Evolutionary conservation across 92 coral and sea anemone genomes (phyloP).

Genomic region (Porites cylindrica): DNA sequence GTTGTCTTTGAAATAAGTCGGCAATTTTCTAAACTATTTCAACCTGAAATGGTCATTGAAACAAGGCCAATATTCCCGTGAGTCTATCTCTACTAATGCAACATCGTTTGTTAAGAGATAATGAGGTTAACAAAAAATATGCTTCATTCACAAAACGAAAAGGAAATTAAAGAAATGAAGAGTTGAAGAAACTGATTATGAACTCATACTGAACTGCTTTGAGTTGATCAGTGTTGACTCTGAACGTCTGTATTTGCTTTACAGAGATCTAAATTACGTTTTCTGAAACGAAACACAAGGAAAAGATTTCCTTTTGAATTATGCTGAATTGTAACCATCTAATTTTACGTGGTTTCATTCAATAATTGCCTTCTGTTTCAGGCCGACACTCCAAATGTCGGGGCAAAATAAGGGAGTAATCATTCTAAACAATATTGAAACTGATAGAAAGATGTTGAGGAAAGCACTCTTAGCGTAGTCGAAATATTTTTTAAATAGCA

Average conservation of each 20-base stretch:
- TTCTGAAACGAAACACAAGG: not conserved
- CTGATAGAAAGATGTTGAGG: no score
- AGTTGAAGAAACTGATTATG: not conserved
- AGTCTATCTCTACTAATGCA: no score
- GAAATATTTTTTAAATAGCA: no score
- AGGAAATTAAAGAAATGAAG: not conserved
- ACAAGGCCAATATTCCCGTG: not conserved
- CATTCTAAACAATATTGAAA: no score
- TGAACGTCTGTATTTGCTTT: constrained; percentile 4
- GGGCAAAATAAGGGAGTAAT: not conserved
- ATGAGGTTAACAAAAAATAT: no score
- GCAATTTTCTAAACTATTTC: no score
- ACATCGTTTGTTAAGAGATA: no score
- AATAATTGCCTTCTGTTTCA: not conserved
- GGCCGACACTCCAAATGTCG: not conserved
- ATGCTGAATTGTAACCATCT: no score
- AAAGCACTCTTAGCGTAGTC: no score
- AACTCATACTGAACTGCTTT: not conserved
- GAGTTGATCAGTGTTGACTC: not conserved
- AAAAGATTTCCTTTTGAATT: not conserved
- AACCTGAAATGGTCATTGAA: no score
- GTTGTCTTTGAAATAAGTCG: no score
- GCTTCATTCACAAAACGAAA: no score
- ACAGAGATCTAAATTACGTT: not conserved
- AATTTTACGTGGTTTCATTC: not conserved